These are phyloP conservation scores for Bombus huntii DNA, from an alignment of 1,140 invertebrate species.

Conservation along the genomic window DNA sequence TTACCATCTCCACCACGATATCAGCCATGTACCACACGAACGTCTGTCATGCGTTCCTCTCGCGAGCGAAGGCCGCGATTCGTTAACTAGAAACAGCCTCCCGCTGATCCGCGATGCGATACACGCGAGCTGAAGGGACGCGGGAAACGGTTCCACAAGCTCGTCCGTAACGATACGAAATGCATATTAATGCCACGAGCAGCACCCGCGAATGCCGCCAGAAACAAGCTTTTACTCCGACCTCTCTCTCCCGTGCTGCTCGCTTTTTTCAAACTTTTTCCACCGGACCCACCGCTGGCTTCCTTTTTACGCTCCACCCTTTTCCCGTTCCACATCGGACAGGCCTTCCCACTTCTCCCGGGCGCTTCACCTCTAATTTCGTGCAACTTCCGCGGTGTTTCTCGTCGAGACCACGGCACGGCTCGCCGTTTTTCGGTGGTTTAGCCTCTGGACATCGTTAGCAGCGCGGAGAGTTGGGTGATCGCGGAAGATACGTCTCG, in stretches of 20 bases:
- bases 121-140: not conserved
- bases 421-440: not conserved
- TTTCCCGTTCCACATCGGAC: not conserved
- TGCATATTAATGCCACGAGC: slow-evolving; percentile 38
- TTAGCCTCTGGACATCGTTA: slow-evolving; percentile 43
- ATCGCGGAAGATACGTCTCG: not conserved
- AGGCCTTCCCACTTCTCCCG: not conserved
- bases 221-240: slow-evolving; percentile 36
- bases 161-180: slow-evolving; percentile 42
- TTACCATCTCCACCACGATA: not conserved
- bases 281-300: not conserved
- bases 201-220: not conserved
- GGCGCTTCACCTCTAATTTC: slow-evolving; percentile 19
- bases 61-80: not conserved
- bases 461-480: not conserved
- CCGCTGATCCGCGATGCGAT: slow-evolving; percentile 20
- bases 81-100: not conserved
- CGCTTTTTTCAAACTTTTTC: slow-evolving; percentile 32
- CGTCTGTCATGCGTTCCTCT: not conserved
- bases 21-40: not conserved
- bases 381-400: slow-evolving; percentile 1
- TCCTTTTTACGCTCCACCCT: slow-evolving; percentile 35
- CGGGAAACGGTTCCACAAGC: not conserved
- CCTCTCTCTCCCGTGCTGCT: not conserved
- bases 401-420: not conserved